Conservation (phyloP, 2,888 invertebrate genomes). For the Scrobipalpa atriplicella region DNA sequence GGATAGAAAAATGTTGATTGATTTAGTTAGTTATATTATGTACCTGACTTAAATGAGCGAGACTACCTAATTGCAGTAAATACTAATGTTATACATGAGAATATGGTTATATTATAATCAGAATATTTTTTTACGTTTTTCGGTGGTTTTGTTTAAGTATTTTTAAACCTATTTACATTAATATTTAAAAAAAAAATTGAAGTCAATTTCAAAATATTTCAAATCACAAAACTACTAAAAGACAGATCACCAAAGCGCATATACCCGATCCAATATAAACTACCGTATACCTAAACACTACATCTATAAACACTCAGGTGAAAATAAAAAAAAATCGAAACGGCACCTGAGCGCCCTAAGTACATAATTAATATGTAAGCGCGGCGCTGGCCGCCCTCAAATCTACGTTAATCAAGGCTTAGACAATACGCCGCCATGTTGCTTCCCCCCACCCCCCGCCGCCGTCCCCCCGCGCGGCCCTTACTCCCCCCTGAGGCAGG, state of each 20-base stretch:
- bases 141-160: too few relatives aligned
- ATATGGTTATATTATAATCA: too few relatives aligned
- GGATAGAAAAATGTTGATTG: too few relatives aligned
- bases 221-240: too few relatives aligned
- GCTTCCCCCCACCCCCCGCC: constrained; percentile 44
- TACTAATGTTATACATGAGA: too few relatives aligned
- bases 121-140: too few relatives aligned
- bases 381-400: constrained; percentile 61
- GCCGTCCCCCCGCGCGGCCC: constrained; percentile 42
- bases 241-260: not conserved
- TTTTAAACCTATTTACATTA: too few relatives aligned
- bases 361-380: constrained; percentile 80
- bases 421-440: constrained; percentile 79
- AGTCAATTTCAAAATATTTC: too few relatives aligned
- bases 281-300: constrained; percentile 4
- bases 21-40: too few relatives aligned
- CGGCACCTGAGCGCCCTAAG: constrained; percentile 53
- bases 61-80: too few relatives aligned
- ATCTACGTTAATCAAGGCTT: constrained; percentile 76
- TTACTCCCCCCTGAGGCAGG: constrained; percentile 35
- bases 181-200: too few relatives aligned
- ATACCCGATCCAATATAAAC: not conserved
- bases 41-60: too few relatives aligned
- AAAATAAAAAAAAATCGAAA: constrained; percentile 43
- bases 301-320: constrained; percentile 47